Evolutionary conservation across 2,888 invertebrate genomes (phyloP).

Genomic region (Alcis repandata): DNA sequence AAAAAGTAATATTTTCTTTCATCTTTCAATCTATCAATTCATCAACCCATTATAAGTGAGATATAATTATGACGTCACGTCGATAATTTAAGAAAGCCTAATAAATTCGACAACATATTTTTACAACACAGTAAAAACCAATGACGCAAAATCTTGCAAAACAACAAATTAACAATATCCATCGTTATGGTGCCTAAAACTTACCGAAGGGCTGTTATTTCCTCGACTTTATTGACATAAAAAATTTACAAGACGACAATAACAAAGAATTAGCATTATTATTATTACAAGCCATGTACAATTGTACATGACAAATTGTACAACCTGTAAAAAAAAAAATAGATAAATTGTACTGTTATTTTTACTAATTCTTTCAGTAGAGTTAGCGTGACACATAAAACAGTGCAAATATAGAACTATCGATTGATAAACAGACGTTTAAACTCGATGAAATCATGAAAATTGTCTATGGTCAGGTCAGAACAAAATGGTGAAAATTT

Average conservation of each 20-base stretch:
- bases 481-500: too few relatives aligned
- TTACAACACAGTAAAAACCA: background rate
- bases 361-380: too few relatives aligned
- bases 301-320: too few relatives aligned
- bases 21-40: background rate
- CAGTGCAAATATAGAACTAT: too few relatives aligned
- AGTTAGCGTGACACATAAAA: too few relatives aligned
- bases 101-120: background rate
- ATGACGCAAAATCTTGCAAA: constrained; percentile 4
- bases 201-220: constrained; percentile 30
- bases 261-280: constrained; percentile 18
- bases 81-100: background rate
- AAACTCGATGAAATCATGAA: too few relatives aligned
- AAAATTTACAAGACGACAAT: constrained; percentile 11
- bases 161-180: background rate
- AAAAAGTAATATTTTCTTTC: background rate
- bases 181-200: background rate
- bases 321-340: too few relatives aligned
- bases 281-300: background rate
- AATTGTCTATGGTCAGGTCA: too few relatives aligned
- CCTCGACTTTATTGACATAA: constrained; percentile 23
- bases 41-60: background rate
- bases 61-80: too few relatives aligned
- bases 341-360: too few relatives aligned
- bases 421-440: too few relatives aligned